These are phyloP conservation scores for Habrosyne pyritoides DNA, from an alignment of 2,888 invertebrate species.

Conservation along the genomic window DNA sequence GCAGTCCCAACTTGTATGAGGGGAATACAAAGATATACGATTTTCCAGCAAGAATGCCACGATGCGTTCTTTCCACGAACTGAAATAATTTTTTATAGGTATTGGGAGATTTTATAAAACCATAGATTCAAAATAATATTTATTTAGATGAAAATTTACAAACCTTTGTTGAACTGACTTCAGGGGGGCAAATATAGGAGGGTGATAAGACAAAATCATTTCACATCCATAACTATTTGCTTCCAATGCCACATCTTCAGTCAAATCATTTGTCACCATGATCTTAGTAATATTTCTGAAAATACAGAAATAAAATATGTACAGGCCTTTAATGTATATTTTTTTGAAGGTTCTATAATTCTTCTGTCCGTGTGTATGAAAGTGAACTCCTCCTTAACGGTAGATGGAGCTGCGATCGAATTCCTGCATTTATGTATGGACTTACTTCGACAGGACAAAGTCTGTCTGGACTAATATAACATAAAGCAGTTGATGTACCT, in stretches of 20 bases:
- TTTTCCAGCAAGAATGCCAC: slow-evolving; percentile 91
- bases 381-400: too few relatives aligned
- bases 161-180: slow-evolving; percentile 92
- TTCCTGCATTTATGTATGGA: too few relatives aligned
- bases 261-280: slow-evolving; percentile 95
- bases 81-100: slow-evolving; percentile 33
- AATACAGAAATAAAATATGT: too few relatives aligned
- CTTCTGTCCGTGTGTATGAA: too few relatives aligned
- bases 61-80: slow-evolving; percentile 91
- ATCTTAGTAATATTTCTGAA: slow-evolving; percentile 84
- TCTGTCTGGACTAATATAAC: too few relatives aligned
- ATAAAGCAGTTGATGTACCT: slow-evolving; percentile 52
- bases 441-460: too few relatives aligned
- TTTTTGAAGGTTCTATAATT: too few relatives aligned
- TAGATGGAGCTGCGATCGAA: too few relatives aligned
- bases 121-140: slow-evolving; percentile 9
- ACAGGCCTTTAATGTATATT: too few relatives aligned
- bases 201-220: slow-evolving; percentile 96
- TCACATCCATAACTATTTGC: slow-evolving; percentile 87
- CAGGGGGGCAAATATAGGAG: slow-evolving; percentile 94
- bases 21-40: slow-evolving; percentile 94
- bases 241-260: slow-evolving; percentile 93
- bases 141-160: slow-evolving; percentile 13
- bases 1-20: slow-evolving; percentile 96
- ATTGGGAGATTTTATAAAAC: slow-evolving; percentile 18